These are phyloP conservation scores for Myoxocephalus aenaeus DNA, from an alignment of 2,797 vertebrate genomes.

Conservation along the genomic window DNA sequence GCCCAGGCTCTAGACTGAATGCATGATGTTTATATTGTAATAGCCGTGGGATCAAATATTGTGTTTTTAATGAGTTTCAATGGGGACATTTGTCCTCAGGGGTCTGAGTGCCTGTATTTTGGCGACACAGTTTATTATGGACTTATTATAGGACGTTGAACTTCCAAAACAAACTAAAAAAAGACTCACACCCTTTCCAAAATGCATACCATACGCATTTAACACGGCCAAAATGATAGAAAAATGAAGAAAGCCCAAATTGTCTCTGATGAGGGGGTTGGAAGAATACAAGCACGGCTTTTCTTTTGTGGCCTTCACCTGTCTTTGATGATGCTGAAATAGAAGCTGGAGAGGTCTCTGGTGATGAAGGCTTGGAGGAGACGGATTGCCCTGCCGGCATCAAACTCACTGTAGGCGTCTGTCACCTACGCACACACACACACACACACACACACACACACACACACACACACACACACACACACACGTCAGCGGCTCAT, in stretches of 20 bases:
- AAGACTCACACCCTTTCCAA: too few relatives aligned
- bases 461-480: not conserved
- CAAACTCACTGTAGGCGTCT: constrained; percentile 91
- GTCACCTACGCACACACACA: constrained; percentile 85
- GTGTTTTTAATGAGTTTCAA: too few relatives aligned
- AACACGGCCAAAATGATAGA: not conserved
- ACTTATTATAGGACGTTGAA: not conserved
- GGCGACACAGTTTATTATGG: not conserved
- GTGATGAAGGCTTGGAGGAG: constrained; percentile 90
- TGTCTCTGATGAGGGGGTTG: not conserved
- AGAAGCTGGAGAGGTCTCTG: constrained; percentile 93
- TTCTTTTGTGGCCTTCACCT: constrained; percentile 76
- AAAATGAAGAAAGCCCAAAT: not conserved
- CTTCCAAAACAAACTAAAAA: not conserved
- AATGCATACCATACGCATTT: not conserved
- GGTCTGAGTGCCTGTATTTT: too few relatives aligned
- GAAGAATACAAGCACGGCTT: not conserved
- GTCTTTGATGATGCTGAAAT: constrained; percentile 97
- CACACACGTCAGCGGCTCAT: not conserved
- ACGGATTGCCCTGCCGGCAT: constrained; percentile 90
- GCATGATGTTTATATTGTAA: not conserved
- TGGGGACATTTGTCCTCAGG: not conserved
- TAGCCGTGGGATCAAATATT: not conserved
- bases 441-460: not conserved
- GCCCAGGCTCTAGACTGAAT: too few relatives aligned